A percentile compares a stretch with the other conserved stretches of the same genome.
Evolutionary conservation across 2,113 vertebrate species (phyloP).

Genomic region (Thryonomys swinderianus): DNA sequence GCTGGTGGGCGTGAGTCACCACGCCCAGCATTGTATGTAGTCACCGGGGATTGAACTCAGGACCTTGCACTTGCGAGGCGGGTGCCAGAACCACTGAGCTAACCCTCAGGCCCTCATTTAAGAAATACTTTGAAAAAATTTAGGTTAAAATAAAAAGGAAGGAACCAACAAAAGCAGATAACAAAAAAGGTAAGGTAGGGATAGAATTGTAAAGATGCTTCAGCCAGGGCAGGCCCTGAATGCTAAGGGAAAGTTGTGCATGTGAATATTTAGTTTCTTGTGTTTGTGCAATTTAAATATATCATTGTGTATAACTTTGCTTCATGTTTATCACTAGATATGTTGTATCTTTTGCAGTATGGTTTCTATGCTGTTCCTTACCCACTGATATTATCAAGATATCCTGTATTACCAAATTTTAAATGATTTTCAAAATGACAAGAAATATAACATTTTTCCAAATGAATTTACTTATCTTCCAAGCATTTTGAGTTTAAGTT

Average conservation of each 20-base stretch:
- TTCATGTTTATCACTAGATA: background rate
- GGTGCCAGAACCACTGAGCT: too few species aligned
- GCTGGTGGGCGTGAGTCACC: too few species aligned
- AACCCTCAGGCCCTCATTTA: too few species aligned
- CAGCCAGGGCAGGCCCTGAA: background rate
- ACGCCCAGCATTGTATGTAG: too few species aligned
- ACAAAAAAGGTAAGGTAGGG: background rate
- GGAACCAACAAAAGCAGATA: background rate
- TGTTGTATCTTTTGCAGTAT: background rate
- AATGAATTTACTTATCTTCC: background rate
- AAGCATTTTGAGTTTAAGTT: conserved; percentile 12
- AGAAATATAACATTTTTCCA: conserved; percentile 6
- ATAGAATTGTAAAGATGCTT: background rate
- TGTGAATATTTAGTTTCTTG: background rate
- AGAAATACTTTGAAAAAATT: background rate
- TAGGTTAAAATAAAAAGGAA: background rate
- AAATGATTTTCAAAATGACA: background rate
- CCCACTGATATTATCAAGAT: background rate
- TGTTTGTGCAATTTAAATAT: background rate
- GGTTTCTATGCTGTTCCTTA: background rate
- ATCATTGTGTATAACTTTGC: background rate
- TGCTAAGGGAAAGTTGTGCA: background rate
- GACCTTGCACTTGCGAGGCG: too few species aligned
- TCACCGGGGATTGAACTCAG: too few species aligned
- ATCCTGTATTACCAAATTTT: background rate